Evolutionary conservation across 2,888 invertebrate species (phyloP).

Genomic region (Sussaba pulchella): DNA sequence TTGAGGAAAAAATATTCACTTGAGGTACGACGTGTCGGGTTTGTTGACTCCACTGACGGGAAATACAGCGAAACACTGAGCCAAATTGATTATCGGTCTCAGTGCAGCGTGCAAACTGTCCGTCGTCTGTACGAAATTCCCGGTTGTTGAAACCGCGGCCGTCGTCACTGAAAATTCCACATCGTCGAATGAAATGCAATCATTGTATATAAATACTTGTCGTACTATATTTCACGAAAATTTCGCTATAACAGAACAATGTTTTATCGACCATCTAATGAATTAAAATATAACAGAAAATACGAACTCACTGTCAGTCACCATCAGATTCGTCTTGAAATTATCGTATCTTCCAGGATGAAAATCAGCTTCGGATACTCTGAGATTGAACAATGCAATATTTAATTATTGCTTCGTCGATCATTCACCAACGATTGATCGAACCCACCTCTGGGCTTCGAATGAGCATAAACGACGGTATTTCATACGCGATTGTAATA

Average conservation of each 20-base stretch:
- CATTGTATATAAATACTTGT: too few species aligned
- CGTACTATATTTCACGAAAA: conserved; percentile 6
- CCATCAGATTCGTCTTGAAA: conserved; percentile 63
- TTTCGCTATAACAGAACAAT: neutral
- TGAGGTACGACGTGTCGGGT: conserved; percentile 82
- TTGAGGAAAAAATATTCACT: conserved; percentile 74
- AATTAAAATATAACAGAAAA: neutral
- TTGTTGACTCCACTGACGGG: conserved; percentile 85
- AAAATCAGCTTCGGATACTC: conserved; percentile 67
- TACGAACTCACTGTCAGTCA: conserved; percentile 71
- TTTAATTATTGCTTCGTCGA: neutral
- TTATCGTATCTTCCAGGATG: conserved; percentile 66
- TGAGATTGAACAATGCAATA: conserved; percentile 61
- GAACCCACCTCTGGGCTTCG: conserved; percentile 22
- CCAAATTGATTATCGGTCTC: conserved; percentile 85
- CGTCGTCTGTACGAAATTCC: conserved; percentile 72
- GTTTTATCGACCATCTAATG: too few species aligned
- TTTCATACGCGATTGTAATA: conserved; percentile 61
- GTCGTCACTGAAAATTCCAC: conserved; percentile 70
- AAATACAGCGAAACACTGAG: conserved; percentile 85
- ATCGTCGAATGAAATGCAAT: too few species aligned
- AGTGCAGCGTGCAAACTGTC: conserved; percentile 85
- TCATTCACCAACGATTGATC: neutral
- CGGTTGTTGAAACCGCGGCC: conserved; percentile 63
- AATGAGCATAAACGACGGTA: conserved; percentile 54